Evolutionary conservation across 1,140 invertebrate genomes (phyloP), one percentile per base, ranked within the genome.

Genomic region (Drosophila erecta): DNA sequence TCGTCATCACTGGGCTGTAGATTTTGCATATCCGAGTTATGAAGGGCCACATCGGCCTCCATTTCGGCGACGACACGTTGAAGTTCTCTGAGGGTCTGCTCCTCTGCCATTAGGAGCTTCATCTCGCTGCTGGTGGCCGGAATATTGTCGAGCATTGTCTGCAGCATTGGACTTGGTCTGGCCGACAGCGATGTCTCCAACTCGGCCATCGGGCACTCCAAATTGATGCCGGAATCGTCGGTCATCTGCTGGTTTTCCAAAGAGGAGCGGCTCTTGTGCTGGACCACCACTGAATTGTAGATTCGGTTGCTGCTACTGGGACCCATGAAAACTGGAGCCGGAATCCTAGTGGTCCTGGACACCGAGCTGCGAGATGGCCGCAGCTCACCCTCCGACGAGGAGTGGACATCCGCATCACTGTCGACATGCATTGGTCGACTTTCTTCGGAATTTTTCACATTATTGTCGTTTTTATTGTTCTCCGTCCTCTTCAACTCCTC

Each of bases 41-140:
- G 59, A 10, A 75, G 2, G 2, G 49, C 70, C 17, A 86, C 49
- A 30, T 86, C 79, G 6, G 57, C 83, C 51, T 87, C 84, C 83
- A 87, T 87, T 67, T 89, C 84, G 24, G 84, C 83, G 7, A 87
- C 84, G 2, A 81, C 79, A 2, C 66, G 84, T 49, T 89, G 84
- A 15, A 87, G 62, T 24, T 76, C 84, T 6, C 44, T 51, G 0
- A 87, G 66, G 2, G 84, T 79, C 24, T 83, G 47, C 24, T 60
- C 37, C 43, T 87, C 84, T 6, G 55, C 79, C 20, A 2, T 22
- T 3, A 61, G 54, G 3, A 81, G 20, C 8, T 59, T 60, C 17
- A 44, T 2, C 5, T 77, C 37, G 22, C 60, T 67, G 14, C 7
- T 65, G 15, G 27, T 22, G 12, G 2, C 38, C n/a, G 10, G 22